A percentile compares a stretch with the other conserved stretches of the same genome.
Evolutionary conservation across 2,113 vertebrate species (phyloP).

Genomic region (Agelaius tricolor): DNA sequence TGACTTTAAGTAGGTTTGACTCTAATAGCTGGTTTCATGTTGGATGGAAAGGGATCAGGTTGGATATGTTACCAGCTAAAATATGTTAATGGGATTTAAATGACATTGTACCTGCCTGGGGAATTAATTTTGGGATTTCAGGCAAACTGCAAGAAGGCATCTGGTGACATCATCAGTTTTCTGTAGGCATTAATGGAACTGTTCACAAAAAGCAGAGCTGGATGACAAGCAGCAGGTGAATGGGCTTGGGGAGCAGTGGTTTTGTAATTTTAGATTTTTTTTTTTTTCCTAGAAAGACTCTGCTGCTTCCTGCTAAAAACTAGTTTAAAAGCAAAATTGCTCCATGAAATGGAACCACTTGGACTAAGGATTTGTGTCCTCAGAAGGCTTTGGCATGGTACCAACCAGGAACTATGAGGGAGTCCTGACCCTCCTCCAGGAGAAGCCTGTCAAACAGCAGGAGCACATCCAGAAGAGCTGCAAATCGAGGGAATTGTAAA

Average conservation of each 20-base stretch:
- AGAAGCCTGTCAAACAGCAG: not conserved
- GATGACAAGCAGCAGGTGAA: not conserved
- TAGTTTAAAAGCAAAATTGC: not conserved
- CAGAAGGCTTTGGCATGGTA: not conserved
- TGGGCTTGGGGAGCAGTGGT: not conserved
- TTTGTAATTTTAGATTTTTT: not conserved
- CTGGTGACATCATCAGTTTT: fast-evolving
- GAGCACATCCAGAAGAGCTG: not conserved
- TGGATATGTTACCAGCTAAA: not conserved
- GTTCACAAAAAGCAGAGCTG: not conserved
- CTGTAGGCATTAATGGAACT: not conserved
- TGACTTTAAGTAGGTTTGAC: not conserved
- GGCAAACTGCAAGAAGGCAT: not conserved
- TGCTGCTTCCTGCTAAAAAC: not conserved
- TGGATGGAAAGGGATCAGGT: not conserved
- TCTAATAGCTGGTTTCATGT: not conserved
- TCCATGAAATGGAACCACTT: not conserved
- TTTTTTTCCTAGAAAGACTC: not conserved
- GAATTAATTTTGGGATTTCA: not conserved
- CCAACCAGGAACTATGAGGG: not conserved
- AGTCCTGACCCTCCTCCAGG: not conserved
- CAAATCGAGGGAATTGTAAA: not conserved
- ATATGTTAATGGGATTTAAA: not conserved
- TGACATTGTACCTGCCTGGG: not conserved
- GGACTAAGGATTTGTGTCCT: not conserved